Evolutionary conservation across 2,113 vertebrate genomes (phyloP).

Genomic region (Chlorodrepanis virens): DNA sequence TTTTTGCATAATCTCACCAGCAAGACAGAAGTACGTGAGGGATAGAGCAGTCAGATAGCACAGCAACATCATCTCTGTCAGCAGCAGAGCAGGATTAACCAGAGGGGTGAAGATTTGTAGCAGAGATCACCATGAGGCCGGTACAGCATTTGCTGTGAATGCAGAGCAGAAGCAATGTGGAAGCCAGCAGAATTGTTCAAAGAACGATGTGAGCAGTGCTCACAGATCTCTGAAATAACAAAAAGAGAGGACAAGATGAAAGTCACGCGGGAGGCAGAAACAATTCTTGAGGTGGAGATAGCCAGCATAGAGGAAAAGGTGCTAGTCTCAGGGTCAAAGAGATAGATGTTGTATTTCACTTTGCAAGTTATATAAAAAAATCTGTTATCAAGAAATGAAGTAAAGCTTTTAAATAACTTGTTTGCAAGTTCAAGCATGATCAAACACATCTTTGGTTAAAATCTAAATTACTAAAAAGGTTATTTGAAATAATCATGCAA

Average conservation of each 20-base stretch:
- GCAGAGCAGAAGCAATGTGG: not conserved
- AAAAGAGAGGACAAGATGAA: not conserved
- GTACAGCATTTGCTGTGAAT: not conserved
- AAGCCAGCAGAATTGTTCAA: not conserved
- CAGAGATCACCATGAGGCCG: not conserved
- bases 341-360: not conserved
- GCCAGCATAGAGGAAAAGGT: fast-evolving
- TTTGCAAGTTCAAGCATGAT: not conserved
- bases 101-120: not conserved
- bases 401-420: not conserved
- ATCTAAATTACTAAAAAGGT: not conserved
- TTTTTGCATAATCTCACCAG: not conserved
- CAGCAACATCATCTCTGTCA: not conserved
- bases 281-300: not conserved
- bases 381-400: not conserved
- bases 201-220: not conserved
- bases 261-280: not conserved
- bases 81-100: not conserved
- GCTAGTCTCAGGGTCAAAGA: not conserved
- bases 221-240: not conserved
- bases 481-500: slow-evolving; percentile 19
- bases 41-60: not conserved
- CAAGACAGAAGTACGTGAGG: not conserved
- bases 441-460: not conserved
- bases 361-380: not conserved